These are phyloP conservation scores for Phyllostomus hastatus DNA, from an alignment of 2,113 vertebrate species.

Conservation along the genomic window DNA sequence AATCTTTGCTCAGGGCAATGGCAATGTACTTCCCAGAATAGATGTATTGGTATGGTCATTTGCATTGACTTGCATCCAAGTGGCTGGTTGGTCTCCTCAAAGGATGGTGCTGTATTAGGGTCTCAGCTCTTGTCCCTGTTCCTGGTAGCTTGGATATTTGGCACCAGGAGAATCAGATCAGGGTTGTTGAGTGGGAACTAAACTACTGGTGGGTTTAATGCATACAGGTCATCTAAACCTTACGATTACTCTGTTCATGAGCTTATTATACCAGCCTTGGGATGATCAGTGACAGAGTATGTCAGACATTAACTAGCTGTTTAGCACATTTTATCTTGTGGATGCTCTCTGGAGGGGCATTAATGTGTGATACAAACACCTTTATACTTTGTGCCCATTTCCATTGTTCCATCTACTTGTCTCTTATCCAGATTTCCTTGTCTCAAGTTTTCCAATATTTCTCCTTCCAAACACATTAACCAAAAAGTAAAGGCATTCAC, in stretches of 20 bases:
- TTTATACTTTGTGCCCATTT: background rate
- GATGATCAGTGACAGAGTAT: background rate
- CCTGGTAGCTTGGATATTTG: background rate
- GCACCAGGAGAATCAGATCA: background rate
- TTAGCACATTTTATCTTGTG: background rate
- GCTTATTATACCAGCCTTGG: background rate
- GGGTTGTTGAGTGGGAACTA: background rate
- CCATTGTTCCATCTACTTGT: background rate
- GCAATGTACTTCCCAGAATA: background rate
- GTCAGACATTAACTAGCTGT: background rate
- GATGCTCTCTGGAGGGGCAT: background rate
- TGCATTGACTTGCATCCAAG: background rate
- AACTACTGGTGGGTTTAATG: background rate
- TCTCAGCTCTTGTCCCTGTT: background rate
- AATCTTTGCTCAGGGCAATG: background rate
- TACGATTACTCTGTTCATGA: background rate
- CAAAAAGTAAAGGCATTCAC: background rate
- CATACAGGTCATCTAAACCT: background rate
- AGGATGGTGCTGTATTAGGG: background rate
- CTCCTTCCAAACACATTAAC: background rate
- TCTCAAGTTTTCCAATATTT: background rate
- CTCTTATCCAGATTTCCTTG: background rate
- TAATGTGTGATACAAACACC: background rate
- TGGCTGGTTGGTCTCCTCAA: background rate
- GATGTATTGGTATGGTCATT: background rate